Conservation (phyloP, 64 coral and sea anemone species). For the Stylophora pistillata region DNA sequence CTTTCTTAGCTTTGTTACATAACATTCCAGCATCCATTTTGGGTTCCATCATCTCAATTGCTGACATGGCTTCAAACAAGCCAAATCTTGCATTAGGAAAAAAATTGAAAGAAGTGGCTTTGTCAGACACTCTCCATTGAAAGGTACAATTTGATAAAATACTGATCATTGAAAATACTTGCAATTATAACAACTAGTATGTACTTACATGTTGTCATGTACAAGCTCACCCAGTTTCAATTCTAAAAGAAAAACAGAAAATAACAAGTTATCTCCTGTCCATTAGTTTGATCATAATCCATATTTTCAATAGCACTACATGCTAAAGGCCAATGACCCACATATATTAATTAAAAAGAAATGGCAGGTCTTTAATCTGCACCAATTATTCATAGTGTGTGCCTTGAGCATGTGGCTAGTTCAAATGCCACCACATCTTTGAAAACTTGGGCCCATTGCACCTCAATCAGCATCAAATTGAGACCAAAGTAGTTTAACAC, state of each 20-base stretch:
- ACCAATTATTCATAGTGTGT: too few relatives aligned
- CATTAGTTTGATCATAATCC: too few relatives aligned
- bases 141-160: neutral
- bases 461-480: too few relatives aligned
- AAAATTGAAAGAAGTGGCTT: neutral
- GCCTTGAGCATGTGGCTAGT: too few relatives aligned
- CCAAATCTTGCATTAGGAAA: constrained; percentile 68
- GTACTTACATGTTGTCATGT: constrained; percentile 93
- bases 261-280: neutral
- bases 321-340: too few relatives aligned
- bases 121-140: neutral
- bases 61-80: constrained; percentile 99
- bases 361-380: too few relatives aligned
- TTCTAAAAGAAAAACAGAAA: constrained; percentile 50
- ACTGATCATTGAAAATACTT: too few relatives aligned
- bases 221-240: constrained; percentile 94
- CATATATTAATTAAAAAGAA: too few relatives aligned
- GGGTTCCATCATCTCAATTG: constrained; percentile 99
- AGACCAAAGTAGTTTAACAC: too few relatives aligned
- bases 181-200: neutral
- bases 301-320: too few relatives aligned
- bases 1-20: constrained; percentile 93
- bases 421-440: too few relatives aligned
- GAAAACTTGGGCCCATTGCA: too few relatives aligned
- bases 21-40: constrained; percentile 99